Evolutionary conservation across 1,140 invertebrate genomes (phyloP), one percentile per base, ranked within the genome.

Genomic region (Leptonema lineaticorne): DNA sequence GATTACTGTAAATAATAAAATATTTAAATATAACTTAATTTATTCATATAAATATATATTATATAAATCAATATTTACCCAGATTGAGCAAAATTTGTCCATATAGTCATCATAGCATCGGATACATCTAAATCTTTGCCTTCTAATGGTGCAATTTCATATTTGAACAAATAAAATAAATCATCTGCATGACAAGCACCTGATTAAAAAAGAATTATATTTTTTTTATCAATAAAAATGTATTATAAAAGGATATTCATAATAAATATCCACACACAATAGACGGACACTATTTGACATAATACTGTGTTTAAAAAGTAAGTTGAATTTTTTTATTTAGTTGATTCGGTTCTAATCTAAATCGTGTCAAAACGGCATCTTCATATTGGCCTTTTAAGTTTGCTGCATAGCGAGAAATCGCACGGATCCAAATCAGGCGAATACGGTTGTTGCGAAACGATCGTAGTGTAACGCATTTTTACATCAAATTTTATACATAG

Each of bases 101-200:
- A 73, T 6, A 73, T 41, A 46, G 68, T 68, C 16, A 70, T n/a
- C 16, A 73, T 20, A 0, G 30, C 37, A 37, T 73, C 66, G 5
- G 68, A 70, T 5, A 70, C 37, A 28, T 46, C 59, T 18, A 28
- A 9, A 26, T 68, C 71, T 16, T 56, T 48, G 30, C 26, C 62
- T 4, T 65, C 29, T 4, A 73, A n/a, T 2, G 65, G 45, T 16
- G 70, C 69, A 1, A 68, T 37, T 60, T 37, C 66, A 5, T 68
- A 46, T n/a, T 59, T 20, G 28, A 73, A 73, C 14, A 73, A 24
- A 37, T 73, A 68, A 14, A 70, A 53, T 22, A 73, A 62, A 20
- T 73, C 71, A 58, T 73, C 71, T 2, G 65, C 71, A 29, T 73
- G 71, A 30, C 65, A 70, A 9, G 48, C 48, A 28, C 71, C 71